Base-by-base conservation (phyloP, 92 coral and sea anemone species). In the Chrysogorgia sp. region DNA sequence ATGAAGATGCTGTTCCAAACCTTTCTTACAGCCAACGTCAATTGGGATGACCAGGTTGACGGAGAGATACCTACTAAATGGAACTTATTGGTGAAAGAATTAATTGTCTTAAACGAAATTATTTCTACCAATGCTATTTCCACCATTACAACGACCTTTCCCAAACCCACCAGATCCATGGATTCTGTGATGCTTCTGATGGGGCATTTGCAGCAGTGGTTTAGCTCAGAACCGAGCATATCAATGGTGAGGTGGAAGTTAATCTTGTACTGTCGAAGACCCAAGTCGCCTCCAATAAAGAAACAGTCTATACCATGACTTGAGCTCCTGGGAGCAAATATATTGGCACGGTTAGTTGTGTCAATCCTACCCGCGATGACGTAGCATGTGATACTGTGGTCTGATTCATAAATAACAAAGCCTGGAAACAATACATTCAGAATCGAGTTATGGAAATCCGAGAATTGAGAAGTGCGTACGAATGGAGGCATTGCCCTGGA, bases 401-500 rank as follows among this genome's bases (percentile, higher is more conserved):
- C 86, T 12, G 87, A 65, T 57, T 87, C 91, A 1, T 47, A 5
- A 81, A 77, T 41, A 31, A 58, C 45, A 83, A 72, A 66, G 62
- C 71, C 14, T 87, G 85, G 85, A 77, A 63, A 24, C 84, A 68
- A 75, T 87, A 83, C 24, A 77, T 83, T 7, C 88, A 79, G 67
- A 83, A 87, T 35, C 34, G 80, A 26, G 81, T 79, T 26, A 23
- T 70, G 21, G 85, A 87, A 72, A 87, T 83, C 13, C 47, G 88
- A 29, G 52, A 71, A 40, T 65, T 79, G 22, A 75, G 70, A 32
- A 33, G 58, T 31, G 49, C 71, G 21, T 17, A 47, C 2, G 28
- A 71, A 26, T 83, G 83, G 85, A 63, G 52, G 34, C 85, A 78
- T 48, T 83, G 91, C 20, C 85, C 87, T 35, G 79, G 85, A 25